Conservation (phyloP, 2,888 invertebrate species). For the Macaria notata region DNA sequence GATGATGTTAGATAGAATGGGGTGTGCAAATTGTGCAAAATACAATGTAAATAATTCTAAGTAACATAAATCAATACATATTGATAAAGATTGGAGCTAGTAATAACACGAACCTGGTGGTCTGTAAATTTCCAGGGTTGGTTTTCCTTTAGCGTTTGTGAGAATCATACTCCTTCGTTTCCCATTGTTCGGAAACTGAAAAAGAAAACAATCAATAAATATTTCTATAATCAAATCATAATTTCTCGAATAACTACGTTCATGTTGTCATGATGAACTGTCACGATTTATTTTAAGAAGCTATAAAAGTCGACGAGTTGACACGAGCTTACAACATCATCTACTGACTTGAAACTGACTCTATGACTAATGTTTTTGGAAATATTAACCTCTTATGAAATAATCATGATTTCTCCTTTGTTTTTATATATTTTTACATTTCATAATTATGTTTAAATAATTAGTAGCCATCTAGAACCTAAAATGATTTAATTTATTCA, state of each 20-base stretch:
- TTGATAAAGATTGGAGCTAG: neutral
- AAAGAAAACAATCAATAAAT: conserved; percentile 32
- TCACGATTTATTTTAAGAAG: conserved; percentile 53
- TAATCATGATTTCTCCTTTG: neutral
- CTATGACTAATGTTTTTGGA: conserved; percentile 27
- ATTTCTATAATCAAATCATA: conserved; percentile 12
- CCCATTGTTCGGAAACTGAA: conserved; percentile 83
- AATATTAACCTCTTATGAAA: conserved; percentile 4
- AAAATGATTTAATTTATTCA: too few relatives aligned
- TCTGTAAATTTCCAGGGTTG: conserved; percentile 93
- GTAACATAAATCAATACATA: neutral
- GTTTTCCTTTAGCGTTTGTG: conserved; percentile 87
- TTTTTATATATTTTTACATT: too few relatives aligned
- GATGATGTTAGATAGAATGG: neutral
- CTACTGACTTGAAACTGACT: conserved; percentile 41
- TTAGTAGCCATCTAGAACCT: too few relatives aligned
- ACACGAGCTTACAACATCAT: conserved; percentile 34
- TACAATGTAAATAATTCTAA: too few relatives aligned
- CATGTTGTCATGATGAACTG: conserved; percentile 31
- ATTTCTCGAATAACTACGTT: conserved; percentile 21
- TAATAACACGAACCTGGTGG: conserved; percentile 88
- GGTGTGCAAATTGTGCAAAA: too few relatives aligned
- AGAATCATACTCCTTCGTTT: conserved; percentile 89
- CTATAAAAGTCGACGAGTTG: conserved; percentile 23
- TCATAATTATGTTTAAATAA: too few relatives aligned